Percentiles rank a stretch among this genome's conserved stretches.
These are phyloP conservation scores for Melanotaenia duboulayi DNA, from an alignment of 2,113 vertebrate species.

Conservation along the genomic window DNA sequence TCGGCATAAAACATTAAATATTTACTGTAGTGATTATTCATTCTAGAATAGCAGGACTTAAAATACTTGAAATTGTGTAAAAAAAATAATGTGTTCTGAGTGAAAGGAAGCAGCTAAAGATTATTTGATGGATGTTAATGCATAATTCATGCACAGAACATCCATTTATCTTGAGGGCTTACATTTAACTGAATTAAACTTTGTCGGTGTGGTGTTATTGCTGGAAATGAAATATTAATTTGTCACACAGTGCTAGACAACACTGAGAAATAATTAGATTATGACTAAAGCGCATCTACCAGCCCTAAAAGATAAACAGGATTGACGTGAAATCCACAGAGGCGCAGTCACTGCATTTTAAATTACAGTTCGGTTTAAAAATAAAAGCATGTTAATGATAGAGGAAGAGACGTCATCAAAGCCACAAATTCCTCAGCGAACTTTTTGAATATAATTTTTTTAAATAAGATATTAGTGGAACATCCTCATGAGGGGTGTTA, in stretches of 20 bases:
- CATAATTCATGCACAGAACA: slow-evolving; percentile 18
- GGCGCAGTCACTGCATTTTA: slow-evolving; percentile 12
- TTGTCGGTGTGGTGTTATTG: slow-evolving; percentile 15
- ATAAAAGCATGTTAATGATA: slow-evolving; percentile 3
- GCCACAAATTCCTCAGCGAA: background rate
- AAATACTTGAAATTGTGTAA: background rate
- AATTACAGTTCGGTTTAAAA: slow-evolving; percentile 28
- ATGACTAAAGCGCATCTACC: slow-evolving; percentile 16
- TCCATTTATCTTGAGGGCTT: slow-evolving; percentile 4
- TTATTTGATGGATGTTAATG: slow-evolving; percentile 23
- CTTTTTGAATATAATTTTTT: slow-evolving; percentile 4
- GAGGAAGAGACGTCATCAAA: background rate
- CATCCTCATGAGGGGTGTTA: slow-evolving; percentile 28
- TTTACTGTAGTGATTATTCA: background rate
- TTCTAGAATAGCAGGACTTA: background rate
- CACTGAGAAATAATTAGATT: slow-evolving; percentile 31
- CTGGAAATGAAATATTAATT: slow-evolving; percentile 41
- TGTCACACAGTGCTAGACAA: slow-evolving; percentile 5
- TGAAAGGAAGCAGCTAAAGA: background rate
- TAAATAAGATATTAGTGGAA: slow-evolving; percentile 9
- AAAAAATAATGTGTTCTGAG: background rate
- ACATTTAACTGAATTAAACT: slow-evolving; percentile 29
- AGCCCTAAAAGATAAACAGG: slow-evolving; percentile 1
- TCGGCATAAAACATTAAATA: background rate
- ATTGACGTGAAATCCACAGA: slow-evolving; percentile 6